Percentiles rank a stretch among this genome's conserved stretches.
Evolutionary conservation across 2,888 invertebrate genomes (phyloP).

Genomic region (Lithodes maja): DNA sequence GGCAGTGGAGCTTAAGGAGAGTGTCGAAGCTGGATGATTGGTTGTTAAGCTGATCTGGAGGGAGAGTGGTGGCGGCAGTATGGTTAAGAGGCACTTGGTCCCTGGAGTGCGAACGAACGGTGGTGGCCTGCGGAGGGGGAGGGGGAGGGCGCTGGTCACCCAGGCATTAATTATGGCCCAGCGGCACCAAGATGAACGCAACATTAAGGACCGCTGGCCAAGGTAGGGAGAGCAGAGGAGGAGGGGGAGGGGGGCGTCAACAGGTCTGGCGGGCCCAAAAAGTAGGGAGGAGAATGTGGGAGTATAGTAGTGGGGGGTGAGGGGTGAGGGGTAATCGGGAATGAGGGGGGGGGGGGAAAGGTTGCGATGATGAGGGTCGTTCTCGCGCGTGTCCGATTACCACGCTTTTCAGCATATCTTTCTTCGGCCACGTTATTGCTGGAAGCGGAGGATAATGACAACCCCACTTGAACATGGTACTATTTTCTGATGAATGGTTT

Average conservation of each 20-base stretch:
- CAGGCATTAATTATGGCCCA: conserved; percentile 42
- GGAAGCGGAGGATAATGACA: neutral
- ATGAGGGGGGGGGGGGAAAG: neutral
- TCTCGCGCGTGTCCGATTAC: conserved; percentile 22
- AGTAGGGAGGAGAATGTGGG: conserved; percentile 23
- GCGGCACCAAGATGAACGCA: neutral
- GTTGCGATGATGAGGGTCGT: conserved; percentile 5
- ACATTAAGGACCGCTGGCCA: conserved; percentile 29
- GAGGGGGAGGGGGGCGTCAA: conserved; percentile 31
- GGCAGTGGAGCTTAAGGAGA: conserved; percentile 24
- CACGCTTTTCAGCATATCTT: neutral
- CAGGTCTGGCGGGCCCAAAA: conserved; percentile 48
- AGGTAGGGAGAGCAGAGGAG: neutral
- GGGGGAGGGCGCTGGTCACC: conserved; percentile 29
- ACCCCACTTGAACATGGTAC: too few relatives aligned
- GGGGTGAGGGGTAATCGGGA: neutral
- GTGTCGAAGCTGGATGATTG: conserved; percentile 11
- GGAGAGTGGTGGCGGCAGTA: neutral
- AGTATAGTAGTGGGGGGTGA: too few relatives aligned
- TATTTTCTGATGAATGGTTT: conserved; percentile 6
- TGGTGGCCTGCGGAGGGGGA: neutral
- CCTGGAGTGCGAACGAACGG: neutral
- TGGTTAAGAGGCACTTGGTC: neutral
- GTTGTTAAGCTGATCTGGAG: conserved; percentile 15
- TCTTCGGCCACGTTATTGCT: neutral